Evolutionary conservation across 2,797 vertebrate species (phyloP).

Genomic region (Lophius americanus): DNA sequence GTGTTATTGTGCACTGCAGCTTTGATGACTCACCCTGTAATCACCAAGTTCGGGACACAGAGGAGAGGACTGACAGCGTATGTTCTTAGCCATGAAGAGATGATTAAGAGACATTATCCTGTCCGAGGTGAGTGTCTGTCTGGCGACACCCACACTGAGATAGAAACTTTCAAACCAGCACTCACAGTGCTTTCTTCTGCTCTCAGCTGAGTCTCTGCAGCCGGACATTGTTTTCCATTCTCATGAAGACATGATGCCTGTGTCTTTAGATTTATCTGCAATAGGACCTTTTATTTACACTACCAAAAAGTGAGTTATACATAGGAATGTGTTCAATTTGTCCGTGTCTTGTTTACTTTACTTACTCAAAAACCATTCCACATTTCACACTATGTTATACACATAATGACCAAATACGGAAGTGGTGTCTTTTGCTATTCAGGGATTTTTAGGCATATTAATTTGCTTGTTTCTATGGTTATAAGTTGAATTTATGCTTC

Average conservation of each 20-base stretch:
- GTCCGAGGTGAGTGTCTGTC: constrained; percentile 78
- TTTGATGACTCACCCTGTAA: constrained; percentile 76
- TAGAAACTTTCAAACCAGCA: not conserved
- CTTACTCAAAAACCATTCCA: too few relatives aligned
- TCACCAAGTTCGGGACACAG: constrained; percentile 78
- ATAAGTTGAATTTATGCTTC: too few relatives aligned
- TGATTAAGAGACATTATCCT: constrained; percentile 82
- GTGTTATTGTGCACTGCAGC: constrained; percentile 34
- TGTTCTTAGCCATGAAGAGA: constrained; percentile 82
- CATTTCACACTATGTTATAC: too few relatives aligned
- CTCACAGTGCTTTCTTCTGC: too few relatives aligned
- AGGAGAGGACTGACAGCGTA: constrained; percentile 82
- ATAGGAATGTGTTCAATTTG: too few relatives aligned
- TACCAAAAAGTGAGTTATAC: too few relatives aligned
- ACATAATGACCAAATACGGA: too few relatives aligned
- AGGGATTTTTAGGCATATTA: too few relatives aligned
- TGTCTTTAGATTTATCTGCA: not conserved
- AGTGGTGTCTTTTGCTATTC: too few relatives aligned
- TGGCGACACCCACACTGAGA: not conserved
- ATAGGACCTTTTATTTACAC: too few relatives aligned
- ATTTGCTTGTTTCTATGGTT: too few relatives aligned
- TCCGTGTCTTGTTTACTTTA: too few relatives aligned
- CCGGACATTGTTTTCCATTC: not conserved
- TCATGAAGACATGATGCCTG: not conserved
- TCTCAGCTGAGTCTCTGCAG: not conserved